Evolutionary conservation across 2,797 vertebrate genomes (phyloP).

Genomic region (Urocyon cinereoargenteus): DNA sequence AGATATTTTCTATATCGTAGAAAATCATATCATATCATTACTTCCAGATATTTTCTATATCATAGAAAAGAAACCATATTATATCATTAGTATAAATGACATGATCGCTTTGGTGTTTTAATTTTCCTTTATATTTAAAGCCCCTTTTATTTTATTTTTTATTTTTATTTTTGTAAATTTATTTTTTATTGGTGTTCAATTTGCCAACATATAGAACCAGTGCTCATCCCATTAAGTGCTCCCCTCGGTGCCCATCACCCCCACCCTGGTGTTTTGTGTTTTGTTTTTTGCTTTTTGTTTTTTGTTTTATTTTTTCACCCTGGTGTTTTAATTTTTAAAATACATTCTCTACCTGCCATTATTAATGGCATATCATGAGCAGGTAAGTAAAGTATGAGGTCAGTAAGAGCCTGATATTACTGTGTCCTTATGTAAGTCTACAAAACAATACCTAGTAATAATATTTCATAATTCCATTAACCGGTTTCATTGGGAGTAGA

Average conservation of each 20-base stretch:
- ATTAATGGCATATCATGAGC: background rate
- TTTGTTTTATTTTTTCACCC: too few species aligned
- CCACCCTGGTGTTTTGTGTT: background rate
- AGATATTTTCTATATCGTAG: background rate
- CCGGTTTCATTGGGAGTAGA: background rate
- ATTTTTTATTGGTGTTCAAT: too few species aligned
- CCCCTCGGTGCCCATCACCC: too few species aligned
- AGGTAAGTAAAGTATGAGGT: background rate
- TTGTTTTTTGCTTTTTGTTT: too few species aligned
- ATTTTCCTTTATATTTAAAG: background rate
- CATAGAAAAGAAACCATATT: background rate
- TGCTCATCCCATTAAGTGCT: too few species aligned
- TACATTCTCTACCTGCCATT: background rate
- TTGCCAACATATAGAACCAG: too few species aligned
- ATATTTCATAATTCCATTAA: slow-evolving; percentile 17
- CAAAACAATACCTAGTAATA: background rate
- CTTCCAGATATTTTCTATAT: background rate
- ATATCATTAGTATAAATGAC: background rate
- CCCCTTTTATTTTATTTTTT: too few species aligned
- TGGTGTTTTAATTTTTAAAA: background rate
- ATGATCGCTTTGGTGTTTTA: background rate
- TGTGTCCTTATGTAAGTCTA: background rate
- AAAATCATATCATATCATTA: background rate
- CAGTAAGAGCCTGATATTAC: background rate
- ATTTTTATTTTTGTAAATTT: too few species aligned